Evolutionary conservation across 2,888 invertebrate species (phyloP).

Genomic region (Lasioglossum oenotherae): DNA sequence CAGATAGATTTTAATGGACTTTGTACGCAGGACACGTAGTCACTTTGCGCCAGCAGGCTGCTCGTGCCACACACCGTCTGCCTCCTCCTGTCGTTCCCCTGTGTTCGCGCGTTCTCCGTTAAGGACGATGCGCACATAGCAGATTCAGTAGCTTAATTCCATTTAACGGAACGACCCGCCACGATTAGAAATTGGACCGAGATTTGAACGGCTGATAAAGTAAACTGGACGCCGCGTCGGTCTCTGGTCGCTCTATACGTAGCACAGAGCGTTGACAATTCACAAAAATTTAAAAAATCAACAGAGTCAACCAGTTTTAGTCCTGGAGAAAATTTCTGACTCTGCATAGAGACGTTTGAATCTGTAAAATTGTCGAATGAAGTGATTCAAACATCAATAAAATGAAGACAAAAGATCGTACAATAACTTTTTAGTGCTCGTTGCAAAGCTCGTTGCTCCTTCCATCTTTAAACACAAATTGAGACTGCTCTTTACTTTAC

Average conservation of each 20-base stretch:
- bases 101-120: not conserved
- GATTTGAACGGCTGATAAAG: constrained; percentile 26
- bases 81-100: not conserved
- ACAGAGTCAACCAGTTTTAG: no score
- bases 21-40: constrained; percentile 81
- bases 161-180: constrained; percentile 22
- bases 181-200: constrained; percentile 32
- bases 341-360: no score
- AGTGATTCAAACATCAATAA: no score
- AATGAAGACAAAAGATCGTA: no score
- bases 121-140: constrained; percentile 3
- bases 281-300: no score
- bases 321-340: no score
- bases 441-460: no score
- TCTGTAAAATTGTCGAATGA: no score
- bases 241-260: not conserved
- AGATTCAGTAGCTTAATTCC: constrained; percentile 22
- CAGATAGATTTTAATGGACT: constrained; percentile 82
- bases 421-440: no score
- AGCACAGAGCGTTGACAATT: no score
- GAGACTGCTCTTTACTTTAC: no score
- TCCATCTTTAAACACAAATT: no score
- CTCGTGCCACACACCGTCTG: constrained; percentile 40
- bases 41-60: constrained; percentile 76
- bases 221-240: not conserved